Evolutionary conservation across 2,113 vertebrate species (phyloP).

Genomic region (Mola mola): DNA sequence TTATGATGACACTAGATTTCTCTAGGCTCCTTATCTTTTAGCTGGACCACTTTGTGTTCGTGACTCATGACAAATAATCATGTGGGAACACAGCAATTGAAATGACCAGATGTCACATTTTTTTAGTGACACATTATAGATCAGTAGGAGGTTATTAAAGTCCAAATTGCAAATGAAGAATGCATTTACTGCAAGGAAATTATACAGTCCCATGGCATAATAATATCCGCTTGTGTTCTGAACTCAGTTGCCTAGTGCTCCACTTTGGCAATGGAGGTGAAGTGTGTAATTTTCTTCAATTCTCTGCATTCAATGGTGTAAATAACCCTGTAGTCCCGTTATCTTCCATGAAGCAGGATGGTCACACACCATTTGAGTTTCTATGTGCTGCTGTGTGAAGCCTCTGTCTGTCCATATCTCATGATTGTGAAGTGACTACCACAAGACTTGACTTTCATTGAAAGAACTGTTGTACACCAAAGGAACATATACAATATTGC

Average conservation of each 20-base stretch:
- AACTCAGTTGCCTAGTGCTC: neutral
- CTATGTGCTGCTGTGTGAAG: conserved; percentile 4
- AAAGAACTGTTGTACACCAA: neutral
- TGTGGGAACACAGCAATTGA: too few relatives aligned
- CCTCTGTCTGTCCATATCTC: conserved; percentile 22
- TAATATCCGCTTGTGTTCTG: too few relatives aligned
- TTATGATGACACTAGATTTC: too few relatives aligned
- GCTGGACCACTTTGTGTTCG: too few relatives aligned
- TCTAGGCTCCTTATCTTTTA: too few relatives aligned
- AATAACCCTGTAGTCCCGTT: conserved; percentile 7
- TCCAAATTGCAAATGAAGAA: too few relatives aligned
- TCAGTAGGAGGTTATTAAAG: too few relatives aligned
- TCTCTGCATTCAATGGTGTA: neutral
- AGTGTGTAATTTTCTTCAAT: conserved; percentile 20
- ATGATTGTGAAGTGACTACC: conserved; percentile 36
- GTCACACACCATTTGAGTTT: conserved; percentile 5
- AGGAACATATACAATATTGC: neutral
- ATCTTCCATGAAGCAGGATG: conserved; percentile 7
- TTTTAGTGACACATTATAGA: too few relatives aligned
- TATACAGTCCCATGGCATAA: too few relatives aligned
- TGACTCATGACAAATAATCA: too few relatives aligned
- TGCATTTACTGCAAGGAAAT: too few relatives aligned
- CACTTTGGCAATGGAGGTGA: neutral
- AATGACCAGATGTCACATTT: too few relatives aligned
- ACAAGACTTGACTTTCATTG: conserved; percentile 11